Evolutionary conservation across 2,113 vertebrate species (phyloP), one percentile per base, ranked within the genome.

Genomic region (Pleuronectes platessa): DNA sequence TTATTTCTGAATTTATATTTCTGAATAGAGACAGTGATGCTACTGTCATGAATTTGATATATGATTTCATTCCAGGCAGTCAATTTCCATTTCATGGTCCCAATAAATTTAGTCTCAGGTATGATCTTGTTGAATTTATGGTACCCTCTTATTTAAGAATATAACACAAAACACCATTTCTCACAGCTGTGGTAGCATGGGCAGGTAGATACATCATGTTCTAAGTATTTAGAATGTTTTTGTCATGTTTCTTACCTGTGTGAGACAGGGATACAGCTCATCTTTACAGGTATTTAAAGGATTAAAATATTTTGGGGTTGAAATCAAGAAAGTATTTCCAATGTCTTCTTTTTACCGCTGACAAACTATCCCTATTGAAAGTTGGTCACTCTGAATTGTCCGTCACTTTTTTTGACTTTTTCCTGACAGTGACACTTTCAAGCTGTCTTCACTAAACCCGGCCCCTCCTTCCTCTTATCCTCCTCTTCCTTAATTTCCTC

Each of bases 211-310:
- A 42, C 49, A 37, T 37, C 18, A 51, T 51, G 12, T 7, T 31
- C 31, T 3, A 7, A 51, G 49, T 20, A 51, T 40, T 45, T 31
- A 31, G 31, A 31, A 31, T 31, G 31, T 31, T 7, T 31, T 31
- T 12, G 21, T 37, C 2, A 17, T 24, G 26, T 14, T 10, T 5
- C 71, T 87, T 88, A 91, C 90, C 90, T 90, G 83, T 86, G 83
- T 4, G 83, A 84, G 0, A 74, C 85, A 31, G 83, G 88, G 59
- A 82, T 79, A 47, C 85, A 88, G 78, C 82, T 91, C 88, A 90
- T 88, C 55, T 63, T 62, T 2, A 15, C 18, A 18, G 20, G 20
- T 23, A 59, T n/a, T 12, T 18, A 4, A 61, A 42, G 0, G 7
- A n/a, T 15, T 10, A 0, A 0, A 54, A 51, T 5, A 17, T 20